Conservation (phyloP, 2,888 invertebrate species). For the Drosophila fungiperda region DNA sequence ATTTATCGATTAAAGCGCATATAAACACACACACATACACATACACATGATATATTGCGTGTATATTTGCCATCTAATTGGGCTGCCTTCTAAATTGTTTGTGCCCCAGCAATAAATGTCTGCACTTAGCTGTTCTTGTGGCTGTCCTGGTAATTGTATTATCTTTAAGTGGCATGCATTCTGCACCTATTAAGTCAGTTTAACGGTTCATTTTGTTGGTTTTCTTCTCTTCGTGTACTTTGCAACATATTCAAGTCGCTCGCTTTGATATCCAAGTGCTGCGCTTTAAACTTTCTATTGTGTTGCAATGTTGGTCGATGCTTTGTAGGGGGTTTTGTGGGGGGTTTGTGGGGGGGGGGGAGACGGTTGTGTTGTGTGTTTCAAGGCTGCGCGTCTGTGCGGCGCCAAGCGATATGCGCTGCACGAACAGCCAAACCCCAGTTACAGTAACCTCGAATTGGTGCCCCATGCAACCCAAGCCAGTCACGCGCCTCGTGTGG, state of each 20-base stretch:
- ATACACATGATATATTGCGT: constrained; percentile 26
- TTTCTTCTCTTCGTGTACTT: background rate
- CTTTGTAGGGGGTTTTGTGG: background rate
- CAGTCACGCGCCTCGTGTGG: constrained; percentile 1
- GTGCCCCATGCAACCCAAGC: constrained; percentile 1
- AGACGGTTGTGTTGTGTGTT: background rate
- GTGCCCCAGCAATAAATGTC: constrained; percentile 21
- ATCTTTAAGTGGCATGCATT: constrained; percentile 16
- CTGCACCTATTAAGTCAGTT: constrained; percentile 1
- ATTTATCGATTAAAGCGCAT: constrained; percentile 73
- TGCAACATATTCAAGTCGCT: background rate
- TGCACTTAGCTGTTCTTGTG: background rate
- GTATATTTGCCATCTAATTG: constrained; percentile 53
- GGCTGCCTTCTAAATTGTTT: constrained; percentile 35
- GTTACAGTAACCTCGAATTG: constrained; percentile 49
- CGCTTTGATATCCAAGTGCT: constrained; percentile 15
- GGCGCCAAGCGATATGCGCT: constrained; percentile 76
- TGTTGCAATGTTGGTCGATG: background rate
- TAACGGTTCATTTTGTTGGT: background rate
- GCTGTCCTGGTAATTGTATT: background rate
- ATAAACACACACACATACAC: constrained; percentile 7
- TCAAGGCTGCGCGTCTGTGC: constrained; percentile 74
- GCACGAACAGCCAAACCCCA: constrained; percentile 66
- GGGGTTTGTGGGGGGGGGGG: background rate
- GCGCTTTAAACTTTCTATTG: constrained; percentile 59